phyloP scores from a whole-genome alignment of 2,888 invertebrate species.

The Apotomis turbidana region DNA sequence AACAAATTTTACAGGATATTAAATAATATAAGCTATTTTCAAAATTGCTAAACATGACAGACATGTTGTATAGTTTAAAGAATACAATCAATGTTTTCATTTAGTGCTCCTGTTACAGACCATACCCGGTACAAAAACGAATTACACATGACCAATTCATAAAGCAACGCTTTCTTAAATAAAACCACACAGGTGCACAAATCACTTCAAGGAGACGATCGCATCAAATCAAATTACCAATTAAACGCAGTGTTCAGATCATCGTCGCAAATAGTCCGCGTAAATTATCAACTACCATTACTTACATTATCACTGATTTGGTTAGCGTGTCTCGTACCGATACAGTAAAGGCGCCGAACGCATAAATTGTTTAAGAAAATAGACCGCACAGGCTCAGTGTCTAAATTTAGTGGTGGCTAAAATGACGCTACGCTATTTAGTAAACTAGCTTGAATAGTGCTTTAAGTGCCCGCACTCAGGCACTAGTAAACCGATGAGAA shows the following conservation, averaged over 20 bases:
- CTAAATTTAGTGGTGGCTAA: conserved; percentile 48
- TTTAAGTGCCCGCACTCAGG: conserved; percentile 13
- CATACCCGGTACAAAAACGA: not conserved
- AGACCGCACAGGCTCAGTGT: conserved; percentile 65
- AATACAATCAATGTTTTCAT: too few species aligned
- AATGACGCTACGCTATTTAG: conserved; percentile 30
- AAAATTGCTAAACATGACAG: too few species aligned
- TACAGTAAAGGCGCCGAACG: conserved; percentile 69
- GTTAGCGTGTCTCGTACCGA: conserved; percentile 59
- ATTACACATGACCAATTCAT: not conserved
- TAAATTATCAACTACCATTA: conserved; percentile 68
- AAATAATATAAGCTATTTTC: too few species aligned
- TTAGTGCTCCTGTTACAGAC: too few species aligned
- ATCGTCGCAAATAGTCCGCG: conserved; percentile 69
- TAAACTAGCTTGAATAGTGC: conserved; percentile 32
- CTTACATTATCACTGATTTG: conserved; percentile 71
- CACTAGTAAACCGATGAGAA: not conserved
- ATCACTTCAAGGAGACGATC: conserved; percentile 3
- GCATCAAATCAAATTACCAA: conserved; percentile 58
- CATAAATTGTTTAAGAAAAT: conserved; percentile 76
- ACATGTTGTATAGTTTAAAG: too few species aligned
- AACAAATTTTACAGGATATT: too few species aligned
- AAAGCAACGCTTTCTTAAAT: not conserved
- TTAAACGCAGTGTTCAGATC: conserved; percentile 67
- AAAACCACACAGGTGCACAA: conserved; percentile 12